Percentiles rank a stretch among this genome's conserved stretches.
phyloP scores from a whole-genome alignment of 1,140 invertebrate species.

The Caenorhabditis remanei region DNA sequence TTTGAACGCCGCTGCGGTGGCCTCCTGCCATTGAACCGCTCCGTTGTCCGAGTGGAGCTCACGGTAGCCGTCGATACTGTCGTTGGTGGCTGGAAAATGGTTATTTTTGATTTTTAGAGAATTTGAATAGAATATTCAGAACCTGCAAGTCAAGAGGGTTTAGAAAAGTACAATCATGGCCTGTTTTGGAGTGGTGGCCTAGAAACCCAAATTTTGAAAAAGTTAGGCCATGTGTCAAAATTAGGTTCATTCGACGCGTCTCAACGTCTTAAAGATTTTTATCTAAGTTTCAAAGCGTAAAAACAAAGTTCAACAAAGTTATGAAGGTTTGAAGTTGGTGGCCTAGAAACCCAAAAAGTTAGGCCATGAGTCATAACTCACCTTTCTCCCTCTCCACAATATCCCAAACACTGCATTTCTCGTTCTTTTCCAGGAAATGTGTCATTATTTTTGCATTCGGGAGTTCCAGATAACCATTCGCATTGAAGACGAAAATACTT shows the following conservation, averaged over 20 bases:
- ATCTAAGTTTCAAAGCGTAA: too few relatives aligned
- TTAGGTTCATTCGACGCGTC: too few relatives aligned
- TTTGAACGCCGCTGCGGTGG: slow-evolving; percentile 39
- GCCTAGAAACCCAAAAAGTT: too few relatives aligned
- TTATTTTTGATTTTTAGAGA: too few relatives aligned
- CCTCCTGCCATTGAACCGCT: slow-evolving; percentile 62
- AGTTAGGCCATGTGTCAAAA: too few relatives aligned
- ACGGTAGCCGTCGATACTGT: slow-evolving; percentile 65
- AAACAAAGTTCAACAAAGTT: too few relatives aligned
- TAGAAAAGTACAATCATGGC: not conserved
- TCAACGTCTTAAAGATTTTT: too few relatives aligned
- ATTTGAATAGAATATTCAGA: too few relatives aligned
- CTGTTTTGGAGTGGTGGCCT: too few relatives aligned
- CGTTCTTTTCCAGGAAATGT: slow-evolving; percentile 62
- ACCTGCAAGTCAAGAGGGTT: too few relatives aligned
- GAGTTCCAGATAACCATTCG: slow-evolving; percentile 60
- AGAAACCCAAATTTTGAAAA: too few relatives aligned
- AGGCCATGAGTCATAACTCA: not conserved
- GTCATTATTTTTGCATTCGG: slow-evolving; percentile 41
- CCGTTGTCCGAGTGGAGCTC: slow-evolving; percentile 64
- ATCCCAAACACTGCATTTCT: slow-evolving; percentile 66
- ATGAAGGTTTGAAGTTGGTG: too few relatives aligned
- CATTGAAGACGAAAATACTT: slow-evolving; percentile 59
- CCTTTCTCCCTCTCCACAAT: slow-evolving; percentile 62
- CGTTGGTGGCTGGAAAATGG: slow-evolving; percentile 56